Evolutionary conservation across 1,140 invertebrate species (phyloP).

Genomic region (Vanessa atalanta): DNA sequence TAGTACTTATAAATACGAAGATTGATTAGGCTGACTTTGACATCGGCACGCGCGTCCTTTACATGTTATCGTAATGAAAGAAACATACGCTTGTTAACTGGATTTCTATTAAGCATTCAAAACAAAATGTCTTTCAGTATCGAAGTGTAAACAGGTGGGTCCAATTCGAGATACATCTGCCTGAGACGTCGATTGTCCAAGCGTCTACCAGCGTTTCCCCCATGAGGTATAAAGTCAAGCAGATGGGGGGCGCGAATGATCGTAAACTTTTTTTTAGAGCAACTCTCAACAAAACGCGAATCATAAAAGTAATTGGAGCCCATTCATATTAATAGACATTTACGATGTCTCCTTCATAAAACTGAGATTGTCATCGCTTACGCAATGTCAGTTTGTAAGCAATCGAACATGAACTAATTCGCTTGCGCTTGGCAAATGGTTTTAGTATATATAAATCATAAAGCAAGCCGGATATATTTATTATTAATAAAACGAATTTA

Average conservation of each 20-base stretch:
- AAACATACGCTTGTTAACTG: slow-evolving; percentile 3
- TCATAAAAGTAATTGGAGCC: slow-evolving; percentile 80
- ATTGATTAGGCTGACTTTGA: slow-evolving; percentile 15
- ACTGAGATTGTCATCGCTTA: slow-evolving; percentile 78
- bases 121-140: background rate
- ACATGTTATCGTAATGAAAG: slow-evolving; percentile 10
- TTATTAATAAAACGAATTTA: slow-evolving; percentile 6
- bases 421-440: slow-evolving; percentile 52
- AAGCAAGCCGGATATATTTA: slow-evolving; percentile 34
- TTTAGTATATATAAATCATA: slow-evolving; percentile 55
- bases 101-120: background rate
- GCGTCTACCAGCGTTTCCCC: slow-evolving; percentile 49
- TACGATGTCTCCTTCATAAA: slow-evolving; percentile 76
- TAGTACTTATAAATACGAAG: background rate
- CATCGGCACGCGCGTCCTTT: slow-evolving; percentile 14
- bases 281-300: slow-evolving; percentile 75
- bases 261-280: slow-evolving; percentile 76
- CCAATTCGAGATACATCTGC: slow-evolving; percentile 55
- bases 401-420: slow-evolving; percentile 67
- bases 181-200: slow-evolving; percentile 53
- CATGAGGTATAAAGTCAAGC: slow-evolving; percentile 55
- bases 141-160: slow-evolving; percentile 15
- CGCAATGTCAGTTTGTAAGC: slow-evolving; percentile 59
- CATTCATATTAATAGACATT: slow-evolving; percentile 81
- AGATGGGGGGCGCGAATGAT: slow-evolving; percentile 65